Evolutionary conservation across 2,888 invertebrate species (phyloP), one percentile per base, ranked within the genome.

Genomic region (Cinara cedri): DNA sequence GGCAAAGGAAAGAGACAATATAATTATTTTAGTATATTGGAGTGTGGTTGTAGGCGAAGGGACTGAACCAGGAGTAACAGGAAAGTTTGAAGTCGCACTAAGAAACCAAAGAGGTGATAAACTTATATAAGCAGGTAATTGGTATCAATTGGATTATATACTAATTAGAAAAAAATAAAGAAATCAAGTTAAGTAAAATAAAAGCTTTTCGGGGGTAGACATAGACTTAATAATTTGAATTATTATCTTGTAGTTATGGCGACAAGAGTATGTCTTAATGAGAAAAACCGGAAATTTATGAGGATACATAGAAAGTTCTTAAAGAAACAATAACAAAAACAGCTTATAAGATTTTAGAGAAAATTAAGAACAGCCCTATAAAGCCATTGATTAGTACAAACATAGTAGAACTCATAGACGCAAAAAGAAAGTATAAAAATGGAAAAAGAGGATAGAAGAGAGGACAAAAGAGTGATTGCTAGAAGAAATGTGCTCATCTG

Each of bases 41-140:
- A 81, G 80, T 63, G 63, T 63, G n/a, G 72, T 81, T 42, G 81
- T 81, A 14, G 78, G 81, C 34, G 65, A 72, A 44, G 65, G 42
- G 49, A 60, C 26, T 19, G 24, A 60, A 24, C 21, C 49, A 54
- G 60, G 57, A 60, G 70, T 70, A 44, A 55, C 60, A 44, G 81
- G 76, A 60, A 74, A 63, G 42, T 74, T 62, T 71, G 81, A 81
- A 70, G 46, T 72, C 21, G 74, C 80, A 51, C 80, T 34, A 44
- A 80, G 74, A 70, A 81, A 82, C 49, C 26, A 68, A 54, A 55
- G 74, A 49, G 49, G 51, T 72, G 34, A 71, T 72, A 70, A 60
- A 54, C 21, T 46, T 51, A 63, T 62, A 65, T 13, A 13, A 65
- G 65, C 46, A 24, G 46, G 65, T 19, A 65, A 19, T 21, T 46